A percentile compares a stretch with the other conserved stretches of the same genome.
These are phyloP conservation scores for Pseudorhiza aurosa DNA, from an alignment of 30 jellyfish, hydroid and myxozoan genomes.

Conservation along the genomic window DNA sequence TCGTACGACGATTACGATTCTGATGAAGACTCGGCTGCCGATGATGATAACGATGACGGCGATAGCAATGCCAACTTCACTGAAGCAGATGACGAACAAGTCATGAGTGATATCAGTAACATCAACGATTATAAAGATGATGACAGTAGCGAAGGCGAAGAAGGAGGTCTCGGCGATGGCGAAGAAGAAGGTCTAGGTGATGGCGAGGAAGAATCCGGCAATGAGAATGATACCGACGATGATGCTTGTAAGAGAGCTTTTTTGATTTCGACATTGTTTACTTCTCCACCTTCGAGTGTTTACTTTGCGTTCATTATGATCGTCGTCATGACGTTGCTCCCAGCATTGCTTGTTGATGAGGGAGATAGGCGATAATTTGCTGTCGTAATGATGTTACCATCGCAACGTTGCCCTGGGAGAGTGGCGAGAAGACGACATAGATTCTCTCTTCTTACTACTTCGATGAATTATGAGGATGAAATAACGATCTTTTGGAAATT, in stretches of 20 bases:
- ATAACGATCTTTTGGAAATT: too few species aligned
- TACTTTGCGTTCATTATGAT: too few species aligned
- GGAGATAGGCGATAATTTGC: too few species aligned
- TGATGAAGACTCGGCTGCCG: slow-evolving; percentile 74
- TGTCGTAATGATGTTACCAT: too few species aligned
- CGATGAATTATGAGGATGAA: too few species aligned
- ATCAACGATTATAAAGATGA: slow-evolving; percentile 55
- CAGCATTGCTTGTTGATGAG: too few species aligned
- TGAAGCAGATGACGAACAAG: slow-evolving; percentile 62
- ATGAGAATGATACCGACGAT: neutral
- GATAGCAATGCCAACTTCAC: slow-evolving; percentile 55
- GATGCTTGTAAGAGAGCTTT: neutral
- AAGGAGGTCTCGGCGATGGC: neutral
- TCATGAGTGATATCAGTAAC: slow-evolving; percentile 67
- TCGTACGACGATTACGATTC: slow-evolving; percentile 52
- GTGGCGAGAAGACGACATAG: too few species aligned
- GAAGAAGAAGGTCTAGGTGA: slow-evolving; percentile 36
- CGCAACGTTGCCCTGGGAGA: too few species aligned
- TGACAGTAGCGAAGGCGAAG: slow-evolving; percentile 22
- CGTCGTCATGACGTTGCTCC: too few species aligned
- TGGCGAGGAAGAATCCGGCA: neutral
- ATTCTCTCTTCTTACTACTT: too few species aligned
- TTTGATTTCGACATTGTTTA: too few species aligned
- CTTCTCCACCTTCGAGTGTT: too few species aligned
- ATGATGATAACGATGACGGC: slow-evolving; percentile 38